Conservation (phyloP, 2,797 vertebrate species). For the Psittacula echo region DNA sequence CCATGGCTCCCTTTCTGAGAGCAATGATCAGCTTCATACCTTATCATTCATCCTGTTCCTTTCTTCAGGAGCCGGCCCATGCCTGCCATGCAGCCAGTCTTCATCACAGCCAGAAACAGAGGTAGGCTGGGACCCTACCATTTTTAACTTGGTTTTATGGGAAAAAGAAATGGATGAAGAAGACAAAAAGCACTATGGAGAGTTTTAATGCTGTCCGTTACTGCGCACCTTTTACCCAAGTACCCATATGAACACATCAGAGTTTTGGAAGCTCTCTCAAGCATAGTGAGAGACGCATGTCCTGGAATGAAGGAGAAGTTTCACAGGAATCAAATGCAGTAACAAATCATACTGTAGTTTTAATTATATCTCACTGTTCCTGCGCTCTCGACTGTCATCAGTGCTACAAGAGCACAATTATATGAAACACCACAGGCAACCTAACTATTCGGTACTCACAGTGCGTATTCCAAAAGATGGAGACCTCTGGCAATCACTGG, state of each 20-base stretch:
- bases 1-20: background rate
- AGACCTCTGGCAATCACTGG: conserved; percentile 4
- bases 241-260: background rate
- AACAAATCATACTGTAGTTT: background rate
- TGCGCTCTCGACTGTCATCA: background rate
- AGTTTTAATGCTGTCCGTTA: background rate
- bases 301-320: background rate
- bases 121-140: background rate
- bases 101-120: background rate
- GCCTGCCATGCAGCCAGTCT: background rate
- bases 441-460: background rate
- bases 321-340: background rate
- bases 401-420: background rate
- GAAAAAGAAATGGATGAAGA: background rate
- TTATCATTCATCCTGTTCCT: background rate
- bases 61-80: background rate
- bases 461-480: background rate
- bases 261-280: background rate
- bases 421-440: background rate
- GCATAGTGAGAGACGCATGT: rapidly evolving
- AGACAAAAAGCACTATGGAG: background rate
- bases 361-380: background rate
- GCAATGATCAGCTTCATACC: background rate
- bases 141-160: background rate
- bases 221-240: background rate